phyloP scores from a whole-genome alignment of 2,113 vertebrate species.

The Shinisaurus crocodilurus region DNA sequence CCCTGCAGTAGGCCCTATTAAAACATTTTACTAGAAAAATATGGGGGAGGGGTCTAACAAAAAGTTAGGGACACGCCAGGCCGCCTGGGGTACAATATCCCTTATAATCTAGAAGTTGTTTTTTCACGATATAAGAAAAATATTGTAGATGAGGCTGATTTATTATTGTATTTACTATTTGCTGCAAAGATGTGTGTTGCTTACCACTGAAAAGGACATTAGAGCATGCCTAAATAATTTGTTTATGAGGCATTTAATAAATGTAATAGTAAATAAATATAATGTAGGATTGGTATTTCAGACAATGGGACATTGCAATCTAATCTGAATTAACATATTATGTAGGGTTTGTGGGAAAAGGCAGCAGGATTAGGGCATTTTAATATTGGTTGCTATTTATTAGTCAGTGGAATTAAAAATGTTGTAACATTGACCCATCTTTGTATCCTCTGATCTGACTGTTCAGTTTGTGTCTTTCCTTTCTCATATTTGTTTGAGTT shows the following conservation, averaged over 20 bases:
- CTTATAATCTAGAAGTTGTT: neutral
- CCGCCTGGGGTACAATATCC: neutral
- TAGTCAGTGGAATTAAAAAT: neutral
- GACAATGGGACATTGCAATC: neutral
- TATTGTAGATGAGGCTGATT: neutral
- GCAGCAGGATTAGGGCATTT: neutral
- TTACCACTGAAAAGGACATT: neutral
- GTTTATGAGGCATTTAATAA: neutral
- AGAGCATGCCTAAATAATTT: neutral
- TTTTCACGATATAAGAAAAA: neutral
- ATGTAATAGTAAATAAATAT: neutral
- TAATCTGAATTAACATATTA: neutral
- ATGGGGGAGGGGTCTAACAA: neutral
- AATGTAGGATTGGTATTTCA: neutral
- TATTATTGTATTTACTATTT: neutral
- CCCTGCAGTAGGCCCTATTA: too few species aligned
- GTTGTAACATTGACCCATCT: neutral
- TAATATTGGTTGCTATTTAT: neutral
- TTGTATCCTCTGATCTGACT: neutral
- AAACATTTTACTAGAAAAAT: neutral
- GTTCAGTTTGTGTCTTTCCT: neutral
- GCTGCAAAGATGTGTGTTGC: neutral
- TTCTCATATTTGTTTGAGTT: neutral
- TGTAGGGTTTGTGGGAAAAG: neutral
- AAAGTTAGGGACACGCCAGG: neutral